Evolutionary conservation across 2,113 vertebrate species (phyloP), one percentile per base, ranked within the genome.

Genomic region (Muntiacus muntjak): DNA sequence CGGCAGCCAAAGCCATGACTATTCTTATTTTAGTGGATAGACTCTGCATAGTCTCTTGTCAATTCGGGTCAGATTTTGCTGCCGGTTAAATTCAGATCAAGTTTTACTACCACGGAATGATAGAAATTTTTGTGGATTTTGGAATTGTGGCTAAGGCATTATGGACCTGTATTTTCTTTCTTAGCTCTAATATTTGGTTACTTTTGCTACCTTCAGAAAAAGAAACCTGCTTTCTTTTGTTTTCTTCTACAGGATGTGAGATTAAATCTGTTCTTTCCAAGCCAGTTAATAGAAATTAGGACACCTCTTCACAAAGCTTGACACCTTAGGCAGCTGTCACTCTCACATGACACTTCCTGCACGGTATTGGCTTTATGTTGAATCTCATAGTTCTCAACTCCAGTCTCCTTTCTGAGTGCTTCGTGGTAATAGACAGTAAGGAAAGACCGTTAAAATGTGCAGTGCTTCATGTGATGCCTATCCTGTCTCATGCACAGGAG

Each of bases 311-410:
- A 97, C 94, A 97, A 93, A 97, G 94, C 92, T 81, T 60, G 92
- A 79, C 98, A 33, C 97, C 97, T 96, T 85, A 93, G 94, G 95
- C 98, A 98, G 98, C 98, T 98, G 98, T 98, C 97, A 78, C 97
- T 95, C 97, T 98, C 98, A 98, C 13, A 40, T 95, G 97, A 97
- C 89, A 58, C 98, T 97, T 96, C 58, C 95, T 85, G 0, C 90
- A 95, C 85, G 87, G 96, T 67, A 58, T 89, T 2, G 54, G 91
- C 64, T 95, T 93, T 74, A 71, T 60, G 83, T 81, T 91, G 91
- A 87, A 87, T 96, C 97, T 95, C 95, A 36, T 30, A 33, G 45
- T 57, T 96, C 85, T 36, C 23, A 87, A 95, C 82, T 67, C 55
- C 33, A 81, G 17, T 55, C 16, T 71, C 30, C 71, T 96, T 57